Conservation (phyloP, 2,797 vertebrate genomes). For the Phrynocephalus guinanensis region DNA sequence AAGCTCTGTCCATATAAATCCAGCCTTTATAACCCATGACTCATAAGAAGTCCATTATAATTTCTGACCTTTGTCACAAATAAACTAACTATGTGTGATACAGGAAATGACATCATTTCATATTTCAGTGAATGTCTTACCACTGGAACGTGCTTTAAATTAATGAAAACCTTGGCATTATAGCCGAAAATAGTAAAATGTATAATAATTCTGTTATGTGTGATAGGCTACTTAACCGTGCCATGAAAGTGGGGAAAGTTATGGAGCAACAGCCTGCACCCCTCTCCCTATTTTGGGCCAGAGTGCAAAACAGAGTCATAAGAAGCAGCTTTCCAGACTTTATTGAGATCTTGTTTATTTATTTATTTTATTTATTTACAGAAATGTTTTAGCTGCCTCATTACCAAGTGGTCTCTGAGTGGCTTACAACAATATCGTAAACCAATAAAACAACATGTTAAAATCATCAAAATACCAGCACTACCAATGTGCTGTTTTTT, state of each 20-base stretch:
- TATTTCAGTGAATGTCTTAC: background rate
- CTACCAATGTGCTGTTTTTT: too few species aligned
- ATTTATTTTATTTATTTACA: too few species aligned
- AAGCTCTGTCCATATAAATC: background rate
- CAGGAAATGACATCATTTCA: background rate
- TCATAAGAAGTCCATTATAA: background rate
- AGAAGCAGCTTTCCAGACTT: background rate
- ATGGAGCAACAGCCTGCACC: background rate
- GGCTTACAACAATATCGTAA: too few species aligned
- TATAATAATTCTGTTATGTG: background rate
- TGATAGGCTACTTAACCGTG: background rate
- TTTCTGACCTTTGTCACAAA: background rate
- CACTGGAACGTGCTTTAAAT: background rate
- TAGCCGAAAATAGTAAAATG: background rate
- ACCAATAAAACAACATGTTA: too few species aligned
- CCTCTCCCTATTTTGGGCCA: background rate
- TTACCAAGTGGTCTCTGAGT: too few species aligned
- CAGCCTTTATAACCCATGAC: background rate
- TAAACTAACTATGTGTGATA: background rate
- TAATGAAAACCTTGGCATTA: background rate
- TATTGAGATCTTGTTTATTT: too few species aligned
- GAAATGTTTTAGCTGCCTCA: too few species aligned
- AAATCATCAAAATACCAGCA: too few species aligned
- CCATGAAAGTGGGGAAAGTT: background rate
- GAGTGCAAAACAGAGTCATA: background rate